phyloP scores from a whole-genome alignment of 1,140 invertebrate species.

The Calycopis cecrops region DNA sequence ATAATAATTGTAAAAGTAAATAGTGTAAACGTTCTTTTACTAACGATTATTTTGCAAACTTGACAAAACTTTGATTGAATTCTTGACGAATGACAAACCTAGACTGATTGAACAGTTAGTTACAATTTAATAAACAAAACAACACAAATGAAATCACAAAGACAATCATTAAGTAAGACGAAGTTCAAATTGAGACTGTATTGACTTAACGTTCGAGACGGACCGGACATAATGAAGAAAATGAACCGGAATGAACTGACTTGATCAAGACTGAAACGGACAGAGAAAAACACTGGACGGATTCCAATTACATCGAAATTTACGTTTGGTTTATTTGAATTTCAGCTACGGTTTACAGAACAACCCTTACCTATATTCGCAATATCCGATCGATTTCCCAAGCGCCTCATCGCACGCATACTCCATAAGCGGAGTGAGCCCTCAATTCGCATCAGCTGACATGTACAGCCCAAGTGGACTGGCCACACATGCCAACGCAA shows the following conservation, averaged over 20 bases:
- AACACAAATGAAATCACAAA: too few species aligned
- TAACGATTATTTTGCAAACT: too few species aligned
- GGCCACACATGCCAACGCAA: slow-evolving; percentile 48
- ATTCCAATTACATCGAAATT: slow-evolving; percentile 3
- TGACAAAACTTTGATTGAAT: too few species aligned
- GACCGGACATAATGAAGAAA: too few species aligned
- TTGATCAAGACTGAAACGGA: background rate
- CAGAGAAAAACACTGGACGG: slow-evolving; percentile 2
- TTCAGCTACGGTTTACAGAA: slow-evolving; percentile 67
- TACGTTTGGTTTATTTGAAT: slow-evolving; percentile 45
- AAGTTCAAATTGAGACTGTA: too few species aligned
- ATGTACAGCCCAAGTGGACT: slow-evolving; percentile 61
- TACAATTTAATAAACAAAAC: too few species aligned
- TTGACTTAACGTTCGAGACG: too few species aligned
- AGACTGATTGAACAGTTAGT: too few species aligned
- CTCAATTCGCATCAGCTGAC: slow-evolving; percentile 62
- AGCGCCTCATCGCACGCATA: slow-evolving; percentile 69
- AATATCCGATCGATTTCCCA: slow-evolving; percentile 73
- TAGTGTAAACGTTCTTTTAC: too few species aligned
- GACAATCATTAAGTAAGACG: too few species aligned
- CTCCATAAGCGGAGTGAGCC: slow-evolving; percentile 62
- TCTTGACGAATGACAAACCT: too few species aligned
- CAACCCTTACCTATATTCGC: slow-evolving; percentile 70
- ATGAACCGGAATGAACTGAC: background rate
- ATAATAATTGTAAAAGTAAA: too few species aligned